These are phyloP conservation scores for Clarias gariepinus DNA, from an alignment of 2,113 vertebrate genomes.

Conservation along the genomic window DNA sequence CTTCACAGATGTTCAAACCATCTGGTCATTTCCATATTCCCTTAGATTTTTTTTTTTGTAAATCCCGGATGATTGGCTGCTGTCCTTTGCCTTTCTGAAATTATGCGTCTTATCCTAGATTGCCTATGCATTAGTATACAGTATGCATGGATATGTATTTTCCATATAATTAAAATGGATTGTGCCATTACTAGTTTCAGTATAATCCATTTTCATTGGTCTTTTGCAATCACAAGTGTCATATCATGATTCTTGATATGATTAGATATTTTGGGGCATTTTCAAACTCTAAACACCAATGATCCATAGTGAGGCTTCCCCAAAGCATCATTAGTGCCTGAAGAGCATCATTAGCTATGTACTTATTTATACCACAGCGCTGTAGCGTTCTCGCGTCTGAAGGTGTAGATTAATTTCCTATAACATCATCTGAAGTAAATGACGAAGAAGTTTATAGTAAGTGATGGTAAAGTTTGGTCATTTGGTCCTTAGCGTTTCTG, in stretches of 20 bases:
- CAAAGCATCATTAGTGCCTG: neutral
- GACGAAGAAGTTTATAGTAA: neutral
- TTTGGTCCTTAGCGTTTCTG: neutral
- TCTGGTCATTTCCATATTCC: conserved; percentile 44
- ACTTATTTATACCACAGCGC: neutral
- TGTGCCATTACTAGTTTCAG: neutral
- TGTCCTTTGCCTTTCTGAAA: conserved; percentile 29
- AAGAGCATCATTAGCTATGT: neutral
- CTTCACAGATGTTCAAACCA: conserved; percentile 46
- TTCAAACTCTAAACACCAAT: neutral
- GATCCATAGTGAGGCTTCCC: neutral
- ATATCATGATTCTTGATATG: neutral
- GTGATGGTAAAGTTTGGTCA: neutral
- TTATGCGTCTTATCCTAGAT: neutral
- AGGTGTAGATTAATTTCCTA: neutral
- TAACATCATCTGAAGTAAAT: neutral
- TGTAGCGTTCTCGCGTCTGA: neutral
- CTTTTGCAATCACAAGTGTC: neutral
- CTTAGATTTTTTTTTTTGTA: conserved; percentile 29
- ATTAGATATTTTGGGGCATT: neutral
- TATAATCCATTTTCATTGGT: neutral
- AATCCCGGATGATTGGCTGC: conserved; percentile 19
- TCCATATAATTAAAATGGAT: conserved; percentile 6
- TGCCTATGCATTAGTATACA: neutral
- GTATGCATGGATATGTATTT: neutral